Percentiles rank a stretch among this genome's conserved stretches.
These are phyloP conservation scores for Corythornis leucogaster DNA, from an alignment of 2,797 vertebrate species.

Conservation along the genomic window DNA sequence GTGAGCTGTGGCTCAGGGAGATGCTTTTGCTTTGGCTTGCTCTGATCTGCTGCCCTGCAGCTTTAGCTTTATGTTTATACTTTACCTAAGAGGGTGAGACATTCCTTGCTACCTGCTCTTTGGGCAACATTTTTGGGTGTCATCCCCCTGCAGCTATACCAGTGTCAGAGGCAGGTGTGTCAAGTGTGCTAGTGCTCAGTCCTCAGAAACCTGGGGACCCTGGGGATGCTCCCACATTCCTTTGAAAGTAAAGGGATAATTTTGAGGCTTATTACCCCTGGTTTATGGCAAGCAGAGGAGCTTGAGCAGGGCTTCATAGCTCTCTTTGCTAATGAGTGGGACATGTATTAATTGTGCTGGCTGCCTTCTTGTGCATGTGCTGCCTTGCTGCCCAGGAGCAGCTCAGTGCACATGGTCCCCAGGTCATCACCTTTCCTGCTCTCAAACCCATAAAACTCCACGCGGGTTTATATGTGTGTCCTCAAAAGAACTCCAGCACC, in stretches of 20 bases:
- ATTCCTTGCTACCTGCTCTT: background rate
- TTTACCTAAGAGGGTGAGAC: background rate
- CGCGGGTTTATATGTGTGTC: accelerated
- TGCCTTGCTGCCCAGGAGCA: background rate
- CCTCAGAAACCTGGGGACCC: background rate
- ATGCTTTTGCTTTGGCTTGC: background rate
- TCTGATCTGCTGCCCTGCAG: background rate
- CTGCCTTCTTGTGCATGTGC: accelerated
- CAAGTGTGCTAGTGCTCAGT: background rate
- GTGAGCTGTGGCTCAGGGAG: background rate
- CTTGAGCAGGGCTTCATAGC: background rate
- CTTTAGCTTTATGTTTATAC: background rate
- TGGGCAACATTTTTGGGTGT: accelerated
- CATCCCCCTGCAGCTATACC: accelerated
- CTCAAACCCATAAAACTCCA: background rate
- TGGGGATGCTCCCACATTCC: accelerated
- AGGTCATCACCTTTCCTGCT: background rate
- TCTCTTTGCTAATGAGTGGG: background rate
- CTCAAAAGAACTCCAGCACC: background rate
- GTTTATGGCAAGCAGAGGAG: background rate
- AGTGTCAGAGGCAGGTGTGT: background rate
- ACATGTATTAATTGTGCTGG: accelerated
- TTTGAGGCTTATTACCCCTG: background rate
- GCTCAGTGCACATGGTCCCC: background rate
- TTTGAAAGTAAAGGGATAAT: background rate